Conservation (phyloP, 1,140 invertebrate genomes). For the silkworm (Bombyx mori) region ASM3026992v2 NC_085133.1:3999001-3999500, state of each 20-base stretch:
- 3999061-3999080: too few relatives aligned
- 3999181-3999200: constrained; percentile 42
- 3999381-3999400: background rate
- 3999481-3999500: too few relatives aligned
- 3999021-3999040: too few relatives aligned
- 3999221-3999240: constrained; percentile 51
- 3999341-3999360: background rate
- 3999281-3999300: constrained; percentile 63
- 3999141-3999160: constrained; percentile 25
- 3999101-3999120: too few relatives aligned
- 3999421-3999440: background rate
- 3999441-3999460: too few relatives aligned
- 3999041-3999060: too few relatives aligned
- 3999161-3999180: constrained; percentile 30
- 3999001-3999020: too few relatives aligned
- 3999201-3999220: constrained; percentile 69
- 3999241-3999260: constrained; percentile 49
- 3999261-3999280: constrained; percentile 45
- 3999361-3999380: background rate
- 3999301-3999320: constrained; percentile 12
- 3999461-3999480: too few relatives aligned
- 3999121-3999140: constrained; percentile 2
- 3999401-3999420: background rate
- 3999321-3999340: constrained; percentile 4
- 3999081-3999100: too few relatives aligned